phyloP scores from a whole-genome alignment of 2,888 invertebrate genomes.

The Cerceris rybyensis region DNA sequence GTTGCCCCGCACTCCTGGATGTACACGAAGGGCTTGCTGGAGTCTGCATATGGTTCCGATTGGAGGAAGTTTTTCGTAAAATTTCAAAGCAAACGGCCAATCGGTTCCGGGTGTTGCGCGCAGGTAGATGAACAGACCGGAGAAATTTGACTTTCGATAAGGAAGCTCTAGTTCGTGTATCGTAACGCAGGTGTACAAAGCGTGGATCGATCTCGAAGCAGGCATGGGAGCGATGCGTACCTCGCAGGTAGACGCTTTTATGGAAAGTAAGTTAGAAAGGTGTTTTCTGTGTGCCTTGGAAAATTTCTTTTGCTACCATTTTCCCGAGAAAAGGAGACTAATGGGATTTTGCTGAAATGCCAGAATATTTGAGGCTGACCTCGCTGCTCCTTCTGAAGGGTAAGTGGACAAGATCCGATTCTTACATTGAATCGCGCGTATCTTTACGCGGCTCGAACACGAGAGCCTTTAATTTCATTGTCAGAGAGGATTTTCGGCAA shows the following conservation, averaged over 20 bases:
- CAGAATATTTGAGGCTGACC: conserved; percentile 58
- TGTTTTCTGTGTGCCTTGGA: too few species aligned
- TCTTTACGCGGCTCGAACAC: not conserved
- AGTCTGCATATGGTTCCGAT: conserved; percentile 76
- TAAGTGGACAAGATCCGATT: conserved; percentile 19
- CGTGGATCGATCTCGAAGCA: conserved; percentile 70
- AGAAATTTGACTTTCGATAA: not conserved
- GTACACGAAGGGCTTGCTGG: conserved; percentile 75
- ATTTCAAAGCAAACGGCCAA: conserved; percentile 78
- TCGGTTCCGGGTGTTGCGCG: conserved; percentile 83
- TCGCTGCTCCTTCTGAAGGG: conserved; percentile 30
- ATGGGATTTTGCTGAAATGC: conserved; percentile 46
- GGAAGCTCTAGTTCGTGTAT: not conserved
- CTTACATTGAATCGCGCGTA: too few species aligned
- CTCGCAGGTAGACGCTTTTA: conserved; percentile 36
- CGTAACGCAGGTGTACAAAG: conserved; percentile 74
- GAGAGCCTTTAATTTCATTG: not conserved
- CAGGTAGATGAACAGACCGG: conserved; percentile 77
- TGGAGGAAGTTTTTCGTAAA: conserved; percentile 79
- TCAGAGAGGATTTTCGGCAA: conserved; percentile 38
- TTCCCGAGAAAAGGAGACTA: too few species aligned
- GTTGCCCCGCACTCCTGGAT: conserved; percentile 79
- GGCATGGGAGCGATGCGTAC: conserved; percentile 35
- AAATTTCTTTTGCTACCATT: too few species aligned
- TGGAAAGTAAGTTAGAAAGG: conserved; percentile 55